Evolutionary conservation across 2,888 invertebrate genomes (phyloP).

Genomic region (Epirrita christyi): DNA sequence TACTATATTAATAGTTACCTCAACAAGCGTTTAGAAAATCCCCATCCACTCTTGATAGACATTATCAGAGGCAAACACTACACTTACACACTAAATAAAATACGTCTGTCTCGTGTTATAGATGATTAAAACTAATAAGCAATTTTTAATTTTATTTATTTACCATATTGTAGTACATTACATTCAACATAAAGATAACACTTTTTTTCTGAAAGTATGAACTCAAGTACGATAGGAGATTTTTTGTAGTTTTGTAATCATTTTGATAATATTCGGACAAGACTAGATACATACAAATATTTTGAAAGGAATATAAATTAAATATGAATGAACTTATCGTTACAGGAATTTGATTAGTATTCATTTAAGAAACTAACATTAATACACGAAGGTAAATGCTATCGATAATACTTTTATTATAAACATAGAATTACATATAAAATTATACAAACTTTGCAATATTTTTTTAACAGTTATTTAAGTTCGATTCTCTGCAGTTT

Average conservation of each 20-base stretch:
- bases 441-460: too few relatives aligned
- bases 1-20: too few relatives aligned
- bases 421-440: constrained; percentile 26
- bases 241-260: not conserved
- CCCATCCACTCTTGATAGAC: constrained; percentile 17
- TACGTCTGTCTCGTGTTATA: constrained; percentile 5
- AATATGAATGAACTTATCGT: too few relatives aligned
- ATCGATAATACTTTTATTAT: constrained; percentile 34
- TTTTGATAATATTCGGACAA: not conserved
- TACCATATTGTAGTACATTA: constrained; percentile 24
- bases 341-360: not conserved
- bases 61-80: not conserved
- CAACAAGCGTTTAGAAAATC: not conserved
- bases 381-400: constrained; percentile 33
- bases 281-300: not conserved
- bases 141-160: constrained; percentile 27
- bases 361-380: constrained; percentile 21
- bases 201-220: constrained; percentile 10
- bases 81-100: not conserved
- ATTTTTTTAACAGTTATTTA: too few relatives aligned
- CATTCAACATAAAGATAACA: constrained; percentile 24
- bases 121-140: constrained; percentile 10
- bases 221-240: not conserved
- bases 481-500: too few relatives aligned
- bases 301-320: not conserved